Evolutionary conservation across 2,113 vertebrate genomes (phyloP).

Genomic region (Passer domesticus): DNA sequence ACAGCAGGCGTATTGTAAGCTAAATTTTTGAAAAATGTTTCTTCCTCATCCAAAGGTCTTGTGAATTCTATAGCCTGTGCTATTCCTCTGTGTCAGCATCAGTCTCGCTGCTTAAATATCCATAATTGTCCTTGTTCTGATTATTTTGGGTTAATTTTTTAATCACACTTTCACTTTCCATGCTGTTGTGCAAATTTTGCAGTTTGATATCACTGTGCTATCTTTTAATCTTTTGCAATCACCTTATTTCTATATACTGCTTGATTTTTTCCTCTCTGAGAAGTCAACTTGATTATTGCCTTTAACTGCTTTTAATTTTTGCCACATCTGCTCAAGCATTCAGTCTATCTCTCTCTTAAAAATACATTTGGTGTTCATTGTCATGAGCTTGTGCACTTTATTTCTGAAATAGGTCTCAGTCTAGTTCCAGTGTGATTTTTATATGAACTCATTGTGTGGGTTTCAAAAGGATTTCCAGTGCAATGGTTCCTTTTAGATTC

Average conservation of each 20-base stretch:
- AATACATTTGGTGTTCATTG: neutral
- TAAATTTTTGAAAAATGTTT: constrained; percentile 31
- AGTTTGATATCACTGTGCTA: neutral
- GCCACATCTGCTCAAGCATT: neutral
- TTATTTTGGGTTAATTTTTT: neutral
- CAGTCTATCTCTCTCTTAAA: neutral
- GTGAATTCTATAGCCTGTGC: neutral
- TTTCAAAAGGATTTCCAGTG: neutral
- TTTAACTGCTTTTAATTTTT: neutral
- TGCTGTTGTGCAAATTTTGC: neutral
- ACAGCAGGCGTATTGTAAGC: constrained; percentile 17
- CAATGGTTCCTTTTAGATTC: neutral
- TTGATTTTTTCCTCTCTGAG: neutral
- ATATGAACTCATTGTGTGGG: neutral
- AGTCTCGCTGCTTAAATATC: neutral
- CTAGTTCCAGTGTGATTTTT: neutral
- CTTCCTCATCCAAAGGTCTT: constrained; percentile 20
- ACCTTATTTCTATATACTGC: neutral
- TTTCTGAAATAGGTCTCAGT: neutral
- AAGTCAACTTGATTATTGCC: neutral
- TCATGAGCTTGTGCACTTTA: neutral
- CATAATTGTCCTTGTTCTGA: neutral
- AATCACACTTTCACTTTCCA: neutral
- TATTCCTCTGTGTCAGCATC: neutral
- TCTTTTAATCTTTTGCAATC: neutral